Conservation (phyloP, 2,888 invertebrate species). For the Drosophila dives region DNA sequence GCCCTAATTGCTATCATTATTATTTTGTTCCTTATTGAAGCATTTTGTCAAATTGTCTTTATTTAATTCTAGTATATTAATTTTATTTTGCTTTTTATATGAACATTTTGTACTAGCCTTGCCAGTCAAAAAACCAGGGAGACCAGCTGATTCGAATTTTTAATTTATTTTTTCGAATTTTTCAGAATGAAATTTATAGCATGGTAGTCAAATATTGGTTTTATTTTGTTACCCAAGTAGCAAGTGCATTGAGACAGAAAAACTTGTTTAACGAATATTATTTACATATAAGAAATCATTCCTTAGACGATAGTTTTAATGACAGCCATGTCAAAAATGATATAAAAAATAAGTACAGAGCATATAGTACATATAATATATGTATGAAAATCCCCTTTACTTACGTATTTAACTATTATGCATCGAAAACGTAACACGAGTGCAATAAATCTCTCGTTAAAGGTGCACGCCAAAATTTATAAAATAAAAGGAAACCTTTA, state of each 20-base stretch:
- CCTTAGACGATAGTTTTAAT: background rate
- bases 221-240: background rate
- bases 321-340: background rate
- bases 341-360: background rate
- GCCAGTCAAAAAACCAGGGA: background rate
- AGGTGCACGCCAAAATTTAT: background rate
- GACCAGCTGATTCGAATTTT: background rate
- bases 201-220: background rate
- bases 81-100: background rate
- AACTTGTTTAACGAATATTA: background rate
- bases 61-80: background rate
- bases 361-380: too few species aligned
- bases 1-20: constrained; percentile 24
- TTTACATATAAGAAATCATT: background rate
- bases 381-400: background rate
- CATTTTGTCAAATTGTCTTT: background rate
- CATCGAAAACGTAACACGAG: background rate
- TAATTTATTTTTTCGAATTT: background rate
- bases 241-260: background rate
- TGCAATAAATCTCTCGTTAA: background rate
- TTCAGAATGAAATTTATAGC: background rate
- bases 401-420: background rate
- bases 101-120: background rate
- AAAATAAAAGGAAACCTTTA: background rate
- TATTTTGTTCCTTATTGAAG: background rate